Conservation (phyloP, 1,140 invertebrate species). For the Aphelenchoides fujianensis region DNA sequence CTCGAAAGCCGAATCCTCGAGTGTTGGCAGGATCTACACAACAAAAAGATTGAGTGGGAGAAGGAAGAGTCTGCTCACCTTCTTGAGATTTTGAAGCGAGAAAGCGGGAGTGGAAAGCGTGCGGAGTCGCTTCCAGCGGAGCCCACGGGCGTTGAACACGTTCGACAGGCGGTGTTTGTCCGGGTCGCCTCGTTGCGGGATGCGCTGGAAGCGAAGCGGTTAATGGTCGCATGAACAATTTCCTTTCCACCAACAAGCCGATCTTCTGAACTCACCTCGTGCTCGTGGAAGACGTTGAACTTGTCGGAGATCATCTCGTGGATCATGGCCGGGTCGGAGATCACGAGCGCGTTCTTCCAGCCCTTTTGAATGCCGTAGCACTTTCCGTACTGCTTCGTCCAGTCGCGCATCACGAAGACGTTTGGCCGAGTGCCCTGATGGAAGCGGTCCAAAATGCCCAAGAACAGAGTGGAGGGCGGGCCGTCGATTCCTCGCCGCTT, state of each 20-base stretch:
- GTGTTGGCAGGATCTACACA: slow-evolving; percentile 51
- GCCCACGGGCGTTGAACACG: slow-evolving; percentile 55
- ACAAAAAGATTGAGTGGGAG: slow-evolving; percentile 8
- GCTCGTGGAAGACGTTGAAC: slow-evolving; percentile 64
- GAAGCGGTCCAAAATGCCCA: slow-evolving; percentile 62
- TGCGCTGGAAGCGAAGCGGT: slow-evolving; percentile 33
- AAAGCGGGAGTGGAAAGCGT: slow-evolving; percentile 64
- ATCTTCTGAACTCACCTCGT: slow-evolving; percentile 36
- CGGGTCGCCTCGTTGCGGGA: slow-evolving; percentile 32
- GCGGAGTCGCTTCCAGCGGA: slow-evolving; percentile 63
- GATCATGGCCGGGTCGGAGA: slow-evolving; percentile 63
- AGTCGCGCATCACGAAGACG: slow-evolving; percentile 55
- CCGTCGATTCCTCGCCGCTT: slow-evolving; percentile 62
- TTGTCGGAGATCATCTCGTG: slow-evolving; percentile 65
- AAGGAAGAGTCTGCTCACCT: slow-evolving; percentile 44
- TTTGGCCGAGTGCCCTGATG: slow-evolving; percentile 38
- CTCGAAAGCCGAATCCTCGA: slow-evolving; percentile 50
- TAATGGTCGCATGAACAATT: too few relatives aligned
- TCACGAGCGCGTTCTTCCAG: slow-evolving; percentile 62
- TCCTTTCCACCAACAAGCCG: neutral
- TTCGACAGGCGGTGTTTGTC: slow-evolving; percentile 28
- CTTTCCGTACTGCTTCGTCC: slow-evolving; percentile 63
- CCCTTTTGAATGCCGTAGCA: slow-evolving; percentile 62
- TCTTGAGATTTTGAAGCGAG: slow-evolving; percentile 63
- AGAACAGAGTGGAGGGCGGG: slow-evolving; percentile 61